phyloP scores from a whole-genome alignment of 2,888 invertebrate species.

The Chrysotoxum bicinctum region DNA sequence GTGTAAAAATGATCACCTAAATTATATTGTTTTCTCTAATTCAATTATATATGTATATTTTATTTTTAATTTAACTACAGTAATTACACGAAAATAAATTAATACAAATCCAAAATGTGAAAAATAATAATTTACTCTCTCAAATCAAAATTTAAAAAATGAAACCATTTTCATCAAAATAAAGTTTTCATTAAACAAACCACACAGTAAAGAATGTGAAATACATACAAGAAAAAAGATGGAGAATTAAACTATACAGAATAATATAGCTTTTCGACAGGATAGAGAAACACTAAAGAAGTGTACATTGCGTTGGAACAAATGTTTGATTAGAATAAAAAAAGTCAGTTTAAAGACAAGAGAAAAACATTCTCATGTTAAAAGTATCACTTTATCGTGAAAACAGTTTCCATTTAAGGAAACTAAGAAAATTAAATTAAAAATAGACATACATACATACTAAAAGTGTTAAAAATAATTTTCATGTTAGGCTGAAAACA shows the following conservation, averaged over 20 bases:
- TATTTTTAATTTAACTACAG: slow-evolving; percentile 52
- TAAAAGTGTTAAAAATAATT: slow-evolving; percentile 20
- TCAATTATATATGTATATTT: slow-evolving; percentile 53
- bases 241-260: background rate
- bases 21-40: slow-evolving; percentile 57
- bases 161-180: background rate
- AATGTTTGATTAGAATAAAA: slow-evolving; percentile 22
- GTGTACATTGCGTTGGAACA: slow-evolving; percentile 30
- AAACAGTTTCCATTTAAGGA: background rate
- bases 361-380: slow-evolving; percentile 1
- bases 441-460: background rate
- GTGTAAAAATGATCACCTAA: slow-evolving; percentile 46
- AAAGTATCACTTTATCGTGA: slow-evolving; percentile 18
- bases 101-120: slow-evolving; percentile 15
- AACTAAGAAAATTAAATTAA: background rate
- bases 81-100: slow-evolving; percentile 24
- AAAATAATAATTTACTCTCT: slow-evolving; percentile 23
- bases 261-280: slow-evolving; percentile 42
- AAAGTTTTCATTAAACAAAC: background rate
- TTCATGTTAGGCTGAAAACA: slow-evolving; percentile 28
- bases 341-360: background rate
- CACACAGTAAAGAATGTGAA: background rate
- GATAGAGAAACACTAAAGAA: slow-evolving; percentile 60
- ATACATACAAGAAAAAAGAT: background rate
- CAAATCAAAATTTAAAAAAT: slow-evolving; percentile 2